These are phyloP conservation scores for Xestobium rufovillosum DNA, from an alignment of 2,888 invertebrate species.

Conservation along the genomic window DNA sequence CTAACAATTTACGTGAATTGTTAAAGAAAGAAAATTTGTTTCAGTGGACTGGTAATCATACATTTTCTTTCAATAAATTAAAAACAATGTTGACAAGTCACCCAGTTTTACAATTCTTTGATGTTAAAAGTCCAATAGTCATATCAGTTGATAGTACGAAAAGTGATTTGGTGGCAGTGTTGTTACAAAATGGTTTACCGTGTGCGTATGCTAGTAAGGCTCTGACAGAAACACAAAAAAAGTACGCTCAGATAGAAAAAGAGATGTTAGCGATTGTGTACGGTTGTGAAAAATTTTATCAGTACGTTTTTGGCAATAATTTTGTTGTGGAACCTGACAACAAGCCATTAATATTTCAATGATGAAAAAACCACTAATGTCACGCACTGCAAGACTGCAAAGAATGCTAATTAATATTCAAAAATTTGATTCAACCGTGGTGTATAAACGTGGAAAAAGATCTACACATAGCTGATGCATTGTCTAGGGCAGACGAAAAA, in stretches of 20 bases:
- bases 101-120: conserved; percentile 13
- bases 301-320: conserved; percentile 10
- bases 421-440: conserved; percentile 13
- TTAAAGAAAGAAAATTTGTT: conserved; percentile 15
- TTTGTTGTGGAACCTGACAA: conserved; percentile 16
- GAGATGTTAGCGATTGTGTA: conserved; percentile 13
- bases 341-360: conserved; percentile 13
- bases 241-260: conserved; percentile 15
- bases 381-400: conserved; percentile 11
- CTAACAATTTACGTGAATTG: conserved; percentile 11
- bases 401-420: conserved; percentile 12
- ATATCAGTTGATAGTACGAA: conserved; percentile 16
- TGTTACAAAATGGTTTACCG: conserved; percentile 14
- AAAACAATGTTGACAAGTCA: conserved; percentile 9
- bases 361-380: conserved; percentile 14
- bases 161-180: conserved; percentile 14
- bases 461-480: conserved; percentile 8
- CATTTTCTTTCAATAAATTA: conserved; percentile 9
- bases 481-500: conserved; percentile 12
- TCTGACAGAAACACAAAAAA: conserved; percentile 13
- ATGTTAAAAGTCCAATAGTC: conserved; percentile 8
- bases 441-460: conserved; percentile 14
- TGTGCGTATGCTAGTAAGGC: conserved; percentile 12
- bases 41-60: conserved; percentile 8
- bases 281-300: conserved; percentile 15